These are phyloP conservation scores for Macquaria ambigua DNA, from an alignment of 2,113 vertebrate genomes.

Conservation along the genomic window DNA sequence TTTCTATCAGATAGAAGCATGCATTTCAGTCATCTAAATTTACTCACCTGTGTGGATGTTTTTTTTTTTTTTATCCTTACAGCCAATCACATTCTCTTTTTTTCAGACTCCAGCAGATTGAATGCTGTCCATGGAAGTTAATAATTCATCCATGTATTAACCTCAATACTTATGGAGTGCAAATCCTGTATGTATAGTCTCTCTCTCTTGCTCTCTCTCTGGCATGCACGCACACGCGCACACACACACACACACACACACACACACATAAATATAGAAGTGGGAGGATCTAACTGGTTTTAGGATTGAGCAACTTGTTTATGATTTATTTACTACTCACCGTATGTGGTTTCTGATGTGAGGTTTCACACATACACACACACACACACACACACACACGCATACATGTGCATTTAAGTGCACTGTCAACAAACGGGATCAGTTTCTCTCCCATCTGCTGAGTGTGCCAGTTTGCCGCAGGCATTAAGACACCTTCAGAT, in stretches of 20 bases:
- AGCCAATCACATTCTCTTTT: slow-evolving; percentile 33
- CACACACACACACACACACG: slow-evolving; percentile 1
- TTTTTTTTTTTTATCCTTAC: not conserved
- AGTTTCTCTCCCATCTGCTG: slow-evolving; percentile 81
- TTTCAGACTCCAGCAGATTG: slow-evolving; percentile 43
- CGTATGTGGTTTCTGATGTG: slow-evolving; percentile 81
- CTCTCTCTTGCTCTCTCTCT: not conserved
- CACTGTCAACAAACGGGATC: slow-evolving; percentile 90
- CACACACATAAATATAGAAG: slow-evolving; percentile 17
- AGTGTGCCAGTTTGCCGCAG: slow-evolving; percentile 84
- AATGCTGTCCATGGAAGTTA: slow-evolving; percentile 61
- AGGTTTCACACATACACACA: slow-evolving; percentile 46
- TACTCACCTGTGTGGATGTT: slow-evolving; percentile 55
- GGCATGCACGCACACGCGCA: too few species aligned
- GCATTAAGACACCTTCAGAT: slow-evolving; percentile 80
- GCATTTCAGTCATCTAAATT: slow-evolving; percentile 41
- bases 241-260: not conserved
- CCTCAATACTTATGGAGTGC: slow-evolving; percentile 74
- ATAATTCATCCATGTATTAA: slow-evolving; percentile 85
- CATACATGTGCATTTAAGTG: slow-evolving; percentile 80
- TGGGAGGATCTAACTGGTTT: slow-evolving; percentile 49
- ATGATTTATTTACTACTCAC: slow-evolving; percentile 88
- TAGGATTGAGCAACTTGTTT: slow-evolving; percentile 78
- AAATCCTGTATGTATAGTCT: not conserved
- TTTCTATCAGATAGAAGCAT: slow-evolving; percentile 21